Evolutionary conservation across 2,113 vertebrate species (phyloP).

Genomic region (Aegotheles bennettii): DNA sequence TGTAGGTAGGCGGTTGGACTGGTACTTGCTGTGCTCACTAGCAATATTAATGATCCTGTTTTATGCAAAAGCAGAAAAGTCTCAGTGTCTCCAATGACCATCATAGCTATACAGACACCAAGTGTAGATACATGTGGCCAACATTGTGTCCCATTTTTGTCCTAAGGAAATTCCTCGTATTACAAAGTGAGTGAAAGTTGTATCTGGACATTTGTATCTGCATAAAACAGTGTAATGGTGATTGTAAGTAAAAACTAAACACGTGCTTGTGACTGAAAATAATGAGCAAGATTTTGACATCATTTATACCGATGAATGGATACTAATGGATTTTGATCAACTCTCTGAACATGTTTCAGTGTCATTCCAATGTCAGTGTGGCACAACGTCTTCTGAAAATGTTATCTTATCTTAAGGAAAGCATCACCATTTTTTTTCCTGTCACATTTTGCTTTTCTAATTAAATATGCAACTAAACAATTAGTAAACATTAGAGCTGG

Average conservation of each 20-base stretch:
- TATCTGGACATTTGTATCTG: too few relatives aligned
- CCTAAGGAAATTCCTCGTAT: background rate
- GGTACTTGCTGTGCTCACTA: background rate
- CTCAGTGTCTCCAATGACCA: background rate
- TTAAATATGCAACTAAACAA: background rate
- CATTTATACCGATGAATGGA: background rate
- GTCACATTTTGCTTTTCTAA: background rate
- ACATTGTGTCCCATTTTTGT: background rate
- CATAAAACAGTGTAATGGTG: background rate
- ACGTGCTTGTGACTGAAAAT: background rate
- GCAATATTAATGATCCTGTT: background rate
- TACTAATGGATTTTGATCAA: background rate
- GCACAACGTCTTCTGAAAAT: background rate
- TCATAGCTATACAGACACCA: accelerated
- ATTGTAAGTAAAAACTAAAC: background rate
- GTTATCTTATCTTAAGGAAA: background rate
- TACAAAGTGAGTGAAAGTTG: background rate
- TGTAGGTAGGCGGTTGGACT: too few relatives aligned
- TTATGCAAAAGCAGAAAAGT: background rate
- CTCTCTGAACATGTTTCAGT: background rate
- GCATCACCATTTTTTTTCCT: background rate
- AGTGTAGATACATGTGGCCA: background rate
- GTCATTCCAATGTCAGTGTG: background rate
- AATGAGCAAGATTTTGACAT: background rate
- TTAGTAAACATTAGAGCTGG: background rate